Conservation (phyloP, 1,140 invertebrate species). For the Lordiphosa mommai region DNA sequence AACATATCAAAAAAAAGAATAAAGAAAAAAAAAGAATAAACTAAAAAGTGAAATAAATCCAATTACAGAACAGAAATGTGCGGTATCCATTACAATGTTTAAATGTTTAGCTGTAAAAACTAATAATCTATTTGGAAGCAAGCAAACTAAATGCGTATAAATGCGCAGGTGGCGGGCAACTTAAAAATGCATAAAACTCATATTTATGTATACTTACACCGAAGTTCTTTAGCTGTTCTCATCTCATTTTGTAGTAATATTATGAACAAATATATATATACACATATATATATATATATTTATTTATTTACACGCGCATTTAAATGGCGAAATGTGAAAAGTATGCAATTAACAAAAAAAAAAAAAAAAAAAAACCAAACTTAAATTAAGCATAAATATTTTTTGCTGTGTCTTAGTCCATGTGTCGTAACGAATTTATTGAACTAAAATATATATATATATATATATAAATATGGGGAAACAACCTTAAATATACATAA, state of each 20-base stretch:
- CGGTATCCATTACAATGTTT: neutral
- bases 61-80: neutral
- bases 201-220: neutral
- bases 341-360: constrained; percentile 39
- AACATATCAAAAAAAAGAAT: constrained; percentile 57
- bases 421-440: constrained; percentile 76
- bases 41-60: neutral
- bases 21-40: constrained; percentile 9
- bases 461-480: constrained; percentile 30
- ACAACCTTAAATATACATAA: constrained; percentile 10
- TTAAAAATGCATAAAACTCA: constrained; percentile 12
- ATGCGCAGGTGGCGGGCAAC: too few relatives aligned
- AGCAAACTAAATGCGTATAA: too few relatives aligned
- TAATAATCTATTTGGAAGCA: constrained; percentile 21
- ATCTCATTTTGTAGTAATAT: constrained; percentile 34
- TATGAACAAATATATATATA: neutral
- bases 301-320: constrained; percentile 60
- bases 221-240: constrained; percentile 55
- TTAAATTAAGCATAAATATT: constrained; percentile 76
- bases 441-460: constrained; percentile 55
- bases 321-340: constrained; percentile 44
- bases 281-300: neutral
- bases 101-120: constrained; percentile 35
- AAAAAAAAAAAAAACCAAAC: constrained; percentile 11
- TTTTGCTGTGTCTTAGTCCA: constrained; percentile 77